Evolutionary conservation across 2,113 vertebrate species (phyloP), one percentile per base, ranked within the genome.

Genomic region (Octodon degus): DNA sequence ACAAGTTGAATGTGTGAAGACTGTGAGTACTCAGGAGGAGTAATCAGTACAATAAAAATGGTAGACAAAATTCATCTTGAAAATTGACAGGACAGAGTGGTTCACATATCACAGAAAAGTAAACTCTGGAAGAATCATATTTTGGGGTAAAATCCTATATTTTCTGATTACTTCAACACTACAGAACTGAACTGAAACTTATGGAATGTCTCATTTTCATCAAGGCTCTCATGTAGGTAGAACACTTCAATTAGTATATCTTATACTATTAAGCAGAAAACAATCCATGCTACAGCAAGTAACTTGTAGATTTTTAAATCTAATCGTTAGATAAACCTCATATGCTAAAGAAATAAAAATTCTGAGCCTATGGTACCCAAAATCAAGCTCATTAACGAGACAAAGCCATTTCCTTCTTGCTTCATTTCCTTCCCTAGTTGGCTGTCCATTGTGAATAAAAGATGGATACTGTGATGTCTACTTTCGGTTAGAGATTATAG

Each of bases 351-450:
- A 58, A 82, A 9, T 34, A 70, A 50, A 11, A 77, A 13, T 10
- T 2, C 47, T 53, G 13, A 5, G 7, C 6, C n/a, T n/a, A 12
- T 5, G 3, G 27, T 76, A 2, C 8, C 0, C 20, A 22, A 24
- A 17, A 6, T 34, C 13, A 93, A 88, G 13, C 20, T 85, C 10
- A 55, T 10, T 4, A 32, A 67, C 20, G 2, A 0, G 58, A 11
- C 17, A 68, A n/a, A 16, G 32, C 3, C 30, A 17, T 55, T 67
- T 19, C 7, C 11, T 65, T 74, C 16, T 7, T 68, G 11, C 13
- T 89, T 47, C 7, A 55, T 34, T 9, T 3, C 47, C 30, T 80
- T 70, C 65, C 50, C 22, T 32, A 19, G 37, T 17, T 13, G 22
- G 5, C 88, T 83, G 87, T 17, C 65, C n/a, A 16, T 37, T 24